A percentile compares a stretch with the other conserved stretches of the same genome.
Evolutionary conservation across 35 echinoderm and acorn worm genomes (phyloP).

Genomic region (Holothuria glaberrima): DNA sequence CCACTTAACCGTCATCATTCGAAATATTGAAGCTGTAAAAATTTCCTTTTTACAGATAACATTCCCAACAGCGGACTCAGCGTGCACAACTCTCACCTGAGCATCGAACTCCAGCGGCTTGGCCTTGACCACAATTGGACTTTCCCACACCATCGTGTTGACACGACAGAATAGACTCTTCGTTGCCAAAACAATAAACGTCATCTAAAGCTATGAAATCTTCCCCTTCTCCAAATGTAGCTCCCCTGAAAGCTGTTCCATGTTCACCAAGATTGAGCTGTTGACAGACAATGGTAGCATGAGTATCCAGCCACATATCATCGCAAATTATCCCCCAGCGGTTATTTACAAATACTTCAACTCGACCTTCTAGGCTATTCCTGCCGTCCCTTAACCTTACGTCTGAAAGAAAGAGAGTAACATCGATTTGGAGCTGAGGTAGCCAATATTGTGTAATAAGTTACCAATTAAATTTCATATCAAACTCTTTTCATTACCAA

Average conservation of each 20-base stretch:
- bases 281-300: constrained; percentile 18
- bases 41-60: too few relatives aligned
- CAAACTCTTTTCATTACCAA: too few relatives aligned
- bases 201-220: background rate
- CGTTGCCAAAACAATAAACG: background rate
- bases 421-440: too few relatives aligned
- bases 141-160: background rate
- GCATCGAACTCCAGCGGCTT: constrained; percentile 1
- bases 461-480: too few relatives aligned
- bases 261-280: background rate
- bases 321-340: constrained; percentile 43
- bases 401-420: too few relatives aligned
- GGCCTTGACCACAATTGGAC: background rate
- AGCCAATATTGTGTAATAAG: too few relatives aligned
- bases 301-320: background rate
- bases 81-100: background rate
- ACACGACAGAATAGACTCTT: background rate
- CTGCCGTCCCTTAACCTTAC: constrained; percentile 9
- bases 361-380: constrained; percentile 1
- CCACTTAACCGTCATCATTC: too few relatives aligned
- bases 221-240: background rate
- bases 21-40: too few relatives aligned
- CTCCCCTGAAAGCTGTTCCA: background rate
- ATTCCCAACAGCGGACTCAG: too few relatives aligned
- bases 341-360: constrained; percentile 13